Conservation (phyloP, 2,113 vertebrate species). For the Telmatochromis sp. region DNA sequence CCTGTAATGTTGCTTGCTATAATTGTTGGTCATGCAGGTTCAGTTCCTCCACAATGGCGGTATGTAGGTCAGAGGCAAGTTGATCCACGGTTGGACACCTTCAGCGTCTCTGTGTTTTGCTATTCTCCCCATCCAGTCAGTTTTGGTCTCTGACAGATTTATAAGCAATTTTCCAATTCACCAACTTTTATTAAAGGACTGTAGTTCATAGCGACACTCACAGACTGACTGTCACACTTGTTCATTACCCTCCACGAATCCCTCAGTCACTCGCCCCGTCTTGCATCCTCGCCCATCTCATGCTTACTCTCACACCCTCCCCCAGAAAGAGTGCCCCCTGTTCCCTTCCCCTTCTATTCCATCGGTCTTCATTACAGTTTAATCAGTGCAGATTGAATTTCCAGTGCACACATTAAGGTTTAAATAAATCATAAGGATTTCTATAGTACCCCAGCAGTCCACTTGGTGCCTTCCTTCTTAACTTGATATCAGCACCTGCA, state of each 20-base stretch:
- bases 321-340: background rate
- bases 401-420: background rate
- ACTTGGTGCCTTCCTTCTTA: background rate
- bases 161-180: slow-evolving; percentile 39
- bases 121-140: background rate
- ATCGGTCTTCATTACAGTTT: slow-evolving; percentile 26
- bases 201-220: background rate
- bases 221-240: background rate
- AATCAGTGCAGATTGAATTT: slow-evolving; percentile 22
- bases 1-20: background rate
- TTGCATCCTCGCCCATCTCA: background rate
- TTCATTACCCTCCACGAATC: background rate
- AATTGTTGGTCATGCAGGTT: background rate
- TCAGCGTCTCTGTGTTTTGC: background rate
- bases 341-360: background rate
- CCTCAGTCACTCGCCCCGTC: background rate
- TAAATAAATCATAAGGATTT: slow-evolving; percentile 20
- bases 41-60: background rate
- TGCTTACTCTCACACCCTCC: background rate
- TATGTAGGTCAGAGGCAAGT: slow-evolving; percentile 15
- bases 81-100: background rate
- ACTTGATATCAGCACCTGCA: background rate
- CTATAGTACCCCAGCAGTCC: background rate
- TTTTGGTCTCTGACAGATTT: slow-evolving; percentile 28
- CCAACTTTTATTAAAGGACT: slow-evolving; percentile 20